These are phyloP conservation scores for Spheniscus mendiculus DNA, from an alignment of 2,113 vertebrate species.

Conservation along the genomic window DNA sequence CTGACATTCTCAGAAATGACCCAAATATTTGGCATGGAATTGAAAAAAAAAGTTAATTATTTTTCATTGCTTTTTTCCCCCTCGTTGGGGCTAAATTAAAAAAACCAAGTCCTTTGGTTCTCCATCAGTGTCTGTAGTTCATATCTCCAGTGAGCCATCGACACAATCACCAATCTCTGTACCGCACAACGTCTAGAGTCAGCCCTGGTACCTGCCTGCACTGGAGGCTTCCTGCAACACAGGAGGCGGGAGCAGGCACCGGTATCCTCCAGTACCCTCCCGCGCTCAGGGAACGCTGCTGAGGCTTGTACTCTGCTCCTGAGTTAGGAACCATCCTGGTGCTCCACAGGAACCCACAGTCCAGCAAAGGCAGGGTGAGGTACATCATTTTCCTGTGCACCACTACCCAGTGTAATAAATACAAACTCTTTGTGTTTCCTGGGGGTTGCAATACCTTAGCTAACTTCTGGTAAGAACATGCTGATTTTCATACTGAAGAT, in stretches of 20 bases:
- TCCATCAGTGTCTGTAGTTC: background rate
- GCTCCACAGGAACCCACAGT: background rate
- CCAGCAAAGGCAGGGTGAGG: background rate
- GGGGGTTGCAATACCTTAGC: background rate
- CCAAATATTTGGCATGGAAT: background rate
- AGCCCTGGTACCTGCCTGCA: background rate
- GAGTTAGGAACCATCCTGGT: background rate
- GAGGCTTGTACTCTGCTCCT: background rate
- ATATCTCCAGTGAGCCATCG: background rate
- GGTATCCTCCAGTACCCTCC: background rate
- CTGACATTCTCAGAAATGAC: background rate
- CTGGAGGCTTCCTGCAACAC: background rate
- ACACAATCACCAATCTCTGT: background rate
- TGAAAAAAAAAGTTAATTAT: background rate
- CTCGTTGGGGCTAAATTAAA: background rate
- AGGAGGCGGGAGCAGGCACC: background rate
- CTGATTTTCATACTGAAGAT: background rate
- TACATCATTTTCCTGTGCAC: background rate
- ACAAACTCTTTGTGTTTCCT: background rate
- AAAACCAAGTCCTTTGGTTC: background rate
- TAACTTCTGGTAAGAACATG: background rate
- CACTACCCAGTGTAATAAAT: background rate
- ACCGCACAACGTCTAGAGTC: background rate
- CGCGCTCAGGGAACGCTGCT: background rate
- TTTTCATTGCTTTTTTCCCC: background rate